Conservation (phyloP, 2,888 invertebrate species). For the Ceriagrion tenellum region DNA sequence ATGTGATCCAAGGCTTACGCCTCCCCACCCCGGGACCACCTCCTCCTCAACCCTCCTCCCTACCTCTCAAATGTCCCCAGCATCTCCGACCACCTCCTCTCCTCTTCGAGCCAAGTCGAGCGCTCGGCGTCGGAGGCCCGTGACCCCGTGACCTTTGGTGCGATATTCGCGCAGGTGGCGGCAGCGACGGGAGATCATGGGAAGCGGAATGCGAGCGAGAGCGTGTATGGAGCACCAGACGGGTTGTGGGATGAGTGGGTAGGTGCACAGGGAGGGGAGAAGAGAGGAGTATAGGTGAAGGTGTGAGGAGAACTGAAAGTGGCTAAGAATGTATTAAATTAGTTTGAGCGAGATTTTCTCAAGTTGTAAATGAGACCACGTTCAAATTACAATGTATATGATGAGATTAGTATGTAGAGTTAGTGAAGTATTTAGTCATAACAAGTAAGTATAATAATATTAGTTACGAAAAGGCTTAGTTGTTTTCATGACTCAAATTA, state of each 20-base stretch:
- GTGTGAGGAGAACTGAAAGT: background rate
- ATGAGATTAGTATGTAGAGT: no score
- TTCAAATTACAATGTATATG: no score
- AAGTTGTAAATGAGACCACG: no score
- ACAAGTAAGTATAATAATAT: no score
- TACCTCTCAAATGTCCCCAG: background rate
- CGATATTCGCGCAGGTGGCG: constrained; percentile 51
- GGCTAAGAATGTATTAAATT: no score
- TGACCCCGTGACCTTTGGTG: constrained; percentile 45
- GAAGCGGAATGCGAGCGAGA: constrained; percentile 51
- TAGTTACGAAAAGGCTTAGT: no score
- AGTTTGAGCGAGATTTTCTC: no score
- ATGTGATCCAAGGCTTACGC: background rate
- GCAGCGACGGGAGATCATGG: background rate
- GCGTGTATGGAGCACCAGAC: background rate
- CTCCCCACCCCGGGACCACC: background rate
- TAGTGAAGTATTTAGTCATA: no score
- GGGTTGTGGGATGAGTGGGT: background rate
- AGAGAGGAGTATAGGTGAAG: background rate
- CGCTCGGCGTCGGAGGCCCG: background rate
- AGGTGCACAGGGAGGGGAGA: background rate
- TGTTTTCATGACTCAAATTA: no score
- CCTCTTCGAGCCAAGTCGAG: background rate
- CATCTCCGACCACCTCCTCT: background rate
- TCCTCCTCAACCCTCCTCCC: no score